Conservation (phyloP, 2,113 vertebrate species). For the Bubo bubo region DNA sequence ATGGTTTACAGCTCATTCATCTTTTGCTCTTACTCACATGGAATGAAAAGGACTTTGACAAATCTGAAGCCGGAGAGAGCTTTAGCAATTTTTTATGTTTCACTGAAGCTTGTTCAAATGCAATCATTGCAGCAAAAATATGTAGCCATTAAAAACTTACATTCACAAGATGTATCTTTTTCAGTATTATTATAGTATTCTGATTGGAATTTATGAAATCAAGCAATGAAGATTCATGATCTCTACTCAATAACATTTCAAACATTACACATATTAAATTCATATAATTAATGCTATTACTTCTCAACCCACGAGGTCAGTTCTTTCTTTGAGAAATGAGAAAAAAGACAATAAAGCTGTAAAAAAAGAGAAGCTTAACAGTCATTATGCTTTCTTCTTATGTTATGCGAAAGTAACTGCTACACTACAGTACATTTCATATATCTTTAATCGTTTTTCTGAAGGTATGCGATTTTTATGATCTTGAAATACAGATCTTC, state of each 20-base stretch:
- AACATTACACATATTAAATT: neutral
- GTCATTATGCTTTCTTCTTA: neutral
- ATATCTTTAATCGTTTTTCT: neutral
- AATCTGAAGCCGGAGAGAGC: neutral
- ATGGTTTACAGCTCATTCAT: neutral
- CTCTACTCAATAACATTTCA: neutral
- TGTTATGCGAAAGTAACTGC: neutral
- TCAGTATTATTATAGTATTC: neutral
- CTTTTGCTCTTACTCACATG: neutral
- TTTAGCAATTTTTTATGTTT: neutral
- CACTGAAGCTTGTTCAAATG: neutral
- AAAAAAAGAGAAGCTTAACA: neutral
- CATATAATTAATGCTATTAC: neutral
- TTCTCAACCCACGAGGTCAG: neutral
- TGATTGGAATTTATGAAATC: neutral
- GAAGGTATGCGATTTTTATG: neutral
- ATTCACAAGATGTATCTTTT: neutral
- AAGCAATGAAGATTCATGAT: neutral
- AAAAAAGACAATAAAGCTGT: neutral
- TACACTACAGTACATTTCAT: neutral
- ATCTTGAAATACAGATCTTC: neutral
- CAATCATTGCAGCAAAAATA: neutral
- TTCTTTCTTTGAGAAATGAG: neutral
- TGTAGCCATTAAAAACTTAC: neutral
- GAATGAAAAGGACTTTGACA: neutral